Evolutionary conservation across 2,113 vertebrate genomes (phyloP).

Genomic region (human (Homo sapiens)): DNA sequence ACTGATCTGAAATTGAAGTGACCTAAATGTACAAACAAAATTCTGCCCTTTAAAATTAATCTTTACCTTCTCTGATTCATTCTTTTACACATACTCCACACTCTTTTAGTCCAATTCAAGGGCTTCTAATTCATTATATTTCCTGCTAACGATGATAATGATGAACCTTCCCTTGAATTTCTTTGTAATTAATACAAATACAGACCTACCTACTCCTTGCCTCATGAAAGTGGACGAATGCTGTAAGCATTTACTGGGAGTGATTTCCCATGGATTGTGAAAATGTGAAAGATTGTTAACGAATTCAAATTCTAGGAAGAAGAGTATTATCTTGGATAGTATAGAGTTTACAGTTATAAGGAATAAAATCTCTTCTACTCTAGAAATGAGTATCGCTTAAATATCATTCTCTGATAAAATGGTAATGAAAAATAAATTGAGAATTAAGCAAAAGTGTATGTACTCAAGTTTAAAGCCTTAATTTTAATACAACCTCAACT

Average conservation of each 20-base stretch:
- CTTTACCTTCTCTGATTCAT: constrained; percentile 6
- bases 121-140: neutral
- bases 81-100: neutral
- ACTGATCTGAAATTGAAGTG: neutral
- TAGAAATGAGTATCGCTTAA: neutral
- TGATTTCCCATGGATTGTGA: constrained; percentile 1
- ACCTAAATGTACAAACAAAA: constrained; percentile 32
- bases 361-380: neutral
- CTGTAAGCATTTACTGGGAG: neutral
- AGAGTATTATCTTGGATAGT: constrained; percentile 29
- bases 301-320: constrained; percentile 28
- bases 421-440: constrained; percentile 34
- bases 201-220: neutral
- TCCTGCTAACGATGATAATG: neutral
- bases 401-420: constrained; percentile 27
- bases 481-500: neutral
- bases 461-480: neutral
- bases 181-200: constrained; percentile 44
- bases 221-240: neutral
- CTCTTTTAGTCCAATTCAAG: neutral
- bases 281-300: neutral
- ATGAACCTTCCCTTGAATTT: neutral
- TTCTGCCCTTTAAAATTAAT: constrained; percentile 41
- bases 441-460: constrained; percentile 10
- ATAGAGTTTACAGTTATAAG: neutral